Percentiles rank a stretch among this genome's conserved stretches.
Evolutionary conservation across 1,140 invertebrate species (phyloP).

Genomic region (Holotrichia oblita): DNA sequence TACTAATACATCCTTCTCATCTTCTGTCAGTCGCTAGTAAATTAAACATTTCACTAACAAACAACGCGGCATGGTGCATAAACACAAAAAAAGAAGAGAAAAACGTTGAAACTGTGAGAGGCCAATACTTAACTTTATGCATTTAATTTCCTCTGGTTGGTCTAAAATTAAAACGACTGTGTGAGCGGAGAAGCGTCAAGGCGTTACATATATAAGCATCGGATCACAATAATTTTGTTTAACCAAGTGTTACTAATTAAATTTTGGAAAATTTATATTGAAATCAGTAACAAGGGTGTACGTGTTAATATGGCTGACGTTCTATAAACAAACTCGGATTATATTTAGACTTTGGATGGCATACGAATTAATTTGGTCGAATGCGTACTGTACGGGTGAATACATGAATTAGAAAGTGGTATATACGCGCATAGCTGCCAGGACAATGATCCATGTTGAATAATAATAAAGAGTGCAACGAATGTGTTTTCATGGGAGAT

Average conservation of each 20-base stretch:
- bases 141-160: neutral
- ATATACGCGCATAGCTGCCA: neutral
- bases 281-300: neutral
- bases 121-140: neutral
- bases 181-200: neutral
- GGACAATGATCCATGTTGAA: neutral
- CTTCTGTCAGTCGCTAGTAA: neutral
- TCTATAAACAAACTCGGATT: neutral
- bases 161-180: slow-evolving; percentile 12
- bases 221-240: slow-evolving; percentile 13
- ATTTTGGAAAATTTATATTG: neutral
- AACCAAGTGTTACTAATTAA: slow-evolving; percentile 13
- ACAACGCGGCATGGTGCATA: slow-evolving; percentile 1
- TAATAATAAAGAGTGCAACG: slow-evolving; percentile 2
- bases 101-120: neutral
- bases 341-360: neutral
- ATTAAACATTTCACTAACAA: slow-evolving; percentile 14
- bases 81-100: neutral
- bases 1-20: neutral
- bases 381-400: neutral
- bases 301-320: neutral
- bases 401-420: neutral
- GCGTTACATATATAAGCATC: neutral
- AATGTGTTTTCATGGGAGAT: neutral
- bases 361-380: neutral